Percentiles rank a stretch among this genome's conserved stretches.
These are phyloP conservation scores for Heliconius sara DNA, from an alignment of 2,888 invertebrate species.

Conservation along the genomic window DNA sequence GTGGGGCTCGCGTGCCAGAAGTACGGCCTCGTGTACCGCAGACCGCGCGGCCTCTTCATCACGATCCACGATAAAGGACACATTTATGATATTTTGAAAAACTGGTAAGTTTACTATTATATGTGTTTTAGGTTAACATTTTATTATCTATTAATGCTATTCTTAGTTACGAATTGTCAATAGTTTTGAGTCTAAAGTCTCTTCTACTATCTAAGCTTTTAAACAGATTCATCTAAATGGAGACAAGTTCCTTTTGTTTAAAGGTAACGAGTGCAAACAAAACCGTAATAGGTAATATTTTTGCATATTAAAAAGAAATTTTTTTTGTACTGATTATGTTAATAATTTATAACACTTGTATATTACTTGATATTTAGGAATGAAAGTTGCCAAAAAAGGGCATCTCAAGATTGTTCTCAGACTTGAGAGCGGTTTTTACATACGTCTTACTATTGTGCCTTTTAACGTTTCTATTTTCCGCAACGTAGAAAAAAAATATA, in stretches of 20 bases:
- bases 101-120: conserved; percentile 87
- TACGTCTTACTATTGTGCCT: background rate
- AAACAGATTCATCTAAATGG: no score
- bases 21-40: conserved; percentile 94
- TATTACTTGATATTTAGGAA: no score
- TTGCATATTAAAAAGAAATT: no score
- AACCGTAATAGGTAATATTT: no score
- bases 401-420: background rate
- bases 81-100: conserved; percentile 95
- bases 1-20: conserved; percentile 99
- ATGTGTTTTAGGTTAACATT: no score
- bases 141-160: background rate
- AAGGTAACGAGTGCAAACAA: no score
- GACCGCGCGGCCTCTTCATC: conserved; percentile 97
- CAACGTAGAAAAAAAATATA: background rate
- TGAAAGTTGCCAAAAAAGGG: background rate
- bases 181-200: no score
- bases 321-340: background rate
- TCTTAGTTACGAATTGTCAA: background rate
- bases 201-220: no score
- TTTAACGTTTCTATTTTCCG: background rate
- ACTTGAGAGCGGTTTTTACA: background rate
- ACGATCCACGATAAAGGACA: conserved; percentile 98
- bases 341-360: background rate
- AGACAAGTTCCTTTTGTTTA: no score